phyloP scores from a whole-genome alignment of 2,797 vertebrate species.

The Clarias pachynema region DNA sequence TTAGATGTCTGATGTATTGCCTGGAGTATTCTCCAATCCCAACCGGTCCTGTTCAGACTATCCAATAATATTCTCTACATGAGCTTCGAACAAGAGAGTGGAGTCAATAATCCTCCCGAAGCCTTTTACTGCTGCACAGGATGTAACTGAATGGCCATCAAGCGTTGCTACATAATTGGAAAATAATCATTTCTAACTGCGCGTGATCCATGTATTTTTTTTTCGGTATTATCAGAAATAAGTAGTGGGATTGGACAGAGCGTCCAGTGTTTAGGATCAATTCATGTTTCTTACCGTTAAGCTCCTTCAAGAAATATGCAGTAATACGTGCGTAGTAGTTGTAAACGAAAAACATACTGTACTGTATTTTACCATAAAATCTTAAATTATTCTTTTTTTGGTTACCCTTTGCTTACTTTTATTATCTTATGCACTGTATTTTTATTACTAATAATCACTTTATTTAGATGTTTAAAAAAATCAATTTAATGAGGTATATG shows the following conservation, averaged over 20 bases:
- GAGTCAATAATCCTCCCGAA: neutral
- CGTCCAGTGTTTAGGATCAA: neutral
- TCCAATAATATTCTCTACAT: too few species aligned
- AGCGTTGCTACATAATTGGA: slow-evolving; percentile 1
- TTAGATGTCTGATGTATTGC: neutral
- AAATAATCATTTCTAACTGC: neutral
- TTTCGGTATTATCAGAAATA: neutral
- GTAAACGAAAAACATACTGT: neutral
- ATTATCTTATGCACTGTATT: neutral
- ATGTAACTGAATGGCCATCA: slow-evolving; percentile 13
- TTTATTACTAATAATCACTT: neutral
- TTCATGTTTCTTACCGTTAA: neutral
- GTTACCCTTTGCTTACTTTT: neutral
- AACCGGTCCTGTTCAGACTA: neutral
- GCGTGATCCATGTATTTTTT: neutral
- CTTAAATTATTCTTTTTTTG: neutral
- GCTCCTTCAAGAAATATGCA: neutral
- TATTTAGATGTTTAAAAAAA: neutral
- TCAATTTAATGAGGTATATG: neutral
- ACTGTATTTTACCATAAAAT: too few species aligned
- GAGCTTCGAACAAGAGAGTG: too few species aligned
- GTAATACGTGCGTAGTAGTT: neutral
- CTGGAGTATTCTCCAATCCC: neutral
- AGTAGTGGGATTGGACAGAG: neutral
- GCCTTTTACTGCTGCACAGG: neutral